Percentiles rank a stretch among this genome's conserved stretches.
These are phyloP conservation scores for Drosophila kanekoi DNA, from an alignment of 2,888 invertebrate genomes.

Conservation along the genomic window DNA sequence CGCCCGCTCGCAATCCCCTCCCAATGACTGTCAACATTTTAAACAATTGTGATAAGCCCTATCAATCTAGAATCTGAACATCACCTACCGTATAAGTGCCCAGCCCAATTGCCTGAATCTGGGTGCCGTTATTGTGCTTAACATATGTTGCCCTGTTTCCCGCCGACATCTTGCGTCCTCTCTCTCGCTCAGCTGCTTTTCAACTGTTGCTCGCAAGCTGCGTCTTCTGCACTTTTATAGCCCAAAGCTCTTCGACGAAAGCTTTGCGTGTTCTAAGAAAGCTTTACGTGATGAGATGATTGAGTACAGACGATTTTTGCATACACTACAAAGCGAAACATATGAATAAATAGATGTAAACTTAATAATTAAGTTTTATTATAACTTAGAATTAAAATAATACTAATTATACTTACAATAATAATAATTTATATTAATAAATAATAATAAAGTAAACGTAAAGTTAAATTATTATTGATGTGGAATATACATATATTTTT, in stretches of 20 bases:
- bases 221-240: conserved; percentile 37
- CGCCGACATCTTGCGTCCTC: conserved; percentile 54
- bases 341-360: background rate
- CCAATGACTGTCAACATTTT: conserved; percentile 71
- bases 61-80: conserved; percentile 8
- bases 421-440: too few relatives aligned
- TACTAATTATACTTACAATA: too few relatives aligned
- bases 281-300: background rate
- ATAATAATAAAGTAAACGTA: too few relatives aligned
- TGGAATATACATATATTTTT: too few relatives aligned
- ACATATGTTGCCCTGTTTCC: conserved; percentile 58
- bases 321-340: background rate
- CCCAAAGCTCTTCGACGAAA: conserved; percentile 3
- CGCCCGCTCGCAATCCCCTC: conserved; percentile 82
- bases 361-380: background rate
- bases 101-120: conserved; percentile 81
- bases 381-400: too few relatives aligned
- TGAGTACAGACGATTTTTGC: background rate
- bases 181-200: conserved; percentile 28
- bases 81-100: conserved; percentile 83
- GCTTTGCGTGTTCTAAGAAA: conserved; percentile 36
- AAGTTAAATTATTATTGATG: too few relatives aligned
- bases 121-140: conserved; percentile 82
- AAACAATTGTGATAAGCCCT: conserved; percentile 39
- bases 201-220: conserved; percentile 50